Evolutionary conservation across 2,113 vertebrate genomes (phyloP).

Genomic region (Scatophagus argus): DNA sequence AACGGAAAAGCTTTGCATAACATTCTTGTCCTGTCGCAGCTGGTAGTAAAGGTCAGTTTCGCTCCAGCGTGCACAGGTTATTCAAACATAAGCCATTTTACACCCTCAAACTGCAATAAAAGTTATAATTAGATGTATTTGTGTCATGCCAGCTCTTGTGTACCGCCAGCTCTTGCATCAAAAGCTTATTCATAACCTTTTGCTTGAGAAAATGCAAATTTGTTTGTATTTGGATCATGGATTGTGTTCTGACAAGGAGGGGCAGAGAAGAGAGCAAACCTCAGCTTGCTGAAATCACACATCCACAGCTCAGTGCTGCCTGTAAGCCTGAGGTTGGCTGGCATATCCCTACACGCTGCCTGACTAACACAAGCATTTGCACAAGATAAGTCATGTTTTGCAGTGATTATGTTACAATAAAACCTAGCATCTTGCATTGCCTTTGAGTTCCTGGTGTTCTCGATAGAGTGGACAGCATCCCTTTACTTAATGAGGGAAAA

Average conservation of each 20-base stretch:
- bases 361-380: conserved; percentile 64
- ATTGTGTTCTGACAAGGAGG: conserved; percentile 40
- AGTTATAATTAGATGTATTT: conserved; percentile 54
- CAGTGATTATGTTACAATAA: conserved; percentile 69
- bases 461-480: background rate
- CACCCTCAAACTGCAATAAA: conserved; percentile 34
- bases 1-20: conserved; percentile 19
- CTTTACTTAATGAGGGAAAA: conserved; percentile 39
- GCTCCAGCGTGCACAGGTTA: conserved; percentile 29
- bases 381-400: conserved; percentile 74
- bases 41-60: conserved; percentile 46
- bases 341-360: conserved; percentile 55
- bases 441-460: conserved; percentile 17
- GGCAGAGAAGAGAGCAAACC: conserved; percentile 40
- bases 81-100: conserved; percentile 42
- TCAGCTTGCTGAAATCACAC: conserved; percentile 70
- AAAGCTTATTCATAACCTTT: conserved; percentile 56
- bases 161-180: conserved; percentile 27
- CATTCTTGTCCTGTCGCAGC: conserved; percentile 8
- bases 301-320: conserved; percentile 56
- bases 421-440: conserved; percentile 17
- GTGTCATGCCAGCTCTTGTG: conserved; percentile 34
- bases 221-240: conserved; percentile 57
- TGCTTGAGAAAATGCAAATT: conserved; percentile 52
- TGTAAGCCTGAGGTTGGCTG: conserved; percentile 66